These are phyloP conservation scores for Plodia interpunctella DNA, from an alignment of 1,140 invertebrate genomes.

Conservation along the genomic window DNA sequence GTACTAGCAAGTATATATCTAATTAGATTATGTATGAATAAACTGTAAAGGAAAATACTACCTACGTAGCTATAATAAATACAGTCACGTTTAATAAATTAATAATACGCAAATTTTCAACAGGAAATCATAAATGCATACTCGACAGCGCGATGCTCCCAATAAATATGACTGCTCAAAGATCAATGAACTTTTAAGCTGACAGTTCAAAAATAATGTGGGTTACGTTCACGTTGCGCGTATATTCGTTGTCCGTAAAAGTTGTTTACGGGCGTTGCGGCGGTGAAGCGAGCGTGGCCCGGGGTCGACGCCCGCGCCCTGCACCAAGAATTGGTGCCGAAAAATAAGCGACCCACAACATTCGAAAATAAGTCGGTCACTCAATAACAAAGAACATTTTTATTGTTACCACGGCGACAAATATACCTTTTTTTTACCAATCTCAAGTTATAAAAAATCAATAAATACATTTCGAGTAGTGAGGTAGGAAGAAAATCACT, in stretches of 20 bases:
- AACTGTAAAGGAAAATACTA: too few species aligned
- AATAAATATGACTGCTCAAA: constrained; percentile 57
- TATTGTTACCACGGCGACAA: background rate
- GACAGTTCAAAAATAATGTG: constrained; percentile 75
- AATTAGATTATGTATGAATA: too few species aligned
- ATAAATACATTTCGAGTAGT: too few species aligned
- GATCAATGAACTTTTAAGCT: constrained; percentile 69
- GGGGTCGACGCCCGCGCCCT: constrained; percentile 60
- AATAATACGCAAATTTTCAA: constrained; percentile 21
- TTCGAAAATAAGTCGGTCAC: constrained; percentile 61
- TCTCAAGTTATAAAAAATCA: too few species aligned
- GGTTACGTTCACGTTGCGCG: constrained; percentile 73
- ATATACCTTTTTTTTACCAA: background rate
- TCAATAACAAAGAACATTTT: constrained; percentile 56
- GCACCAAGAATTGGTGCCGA: constrained; percentile 61
- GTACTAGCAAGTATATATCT: too few species aligned
- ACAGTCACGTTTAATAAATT: background rate
- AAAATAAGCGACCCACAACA: constrained; percentile 70
- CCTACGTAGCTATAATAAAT: too few species aligned
- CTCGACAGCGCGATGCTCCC: constrained; percentile 53
- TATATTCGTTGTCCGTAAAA: constrained; percentile 70
- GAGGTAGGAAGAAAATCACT: too few species aligned
- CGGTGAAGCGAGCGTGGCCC: constrained; percentile 39
- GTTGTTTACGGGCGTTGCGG: constrained; percentile 48
- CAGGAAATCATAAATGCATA: constrained; percentile 54